Base-by-base conservation (phyloP, 2,113 vertebrate genomes). In the Hippopotamus amphibius region DNA sequence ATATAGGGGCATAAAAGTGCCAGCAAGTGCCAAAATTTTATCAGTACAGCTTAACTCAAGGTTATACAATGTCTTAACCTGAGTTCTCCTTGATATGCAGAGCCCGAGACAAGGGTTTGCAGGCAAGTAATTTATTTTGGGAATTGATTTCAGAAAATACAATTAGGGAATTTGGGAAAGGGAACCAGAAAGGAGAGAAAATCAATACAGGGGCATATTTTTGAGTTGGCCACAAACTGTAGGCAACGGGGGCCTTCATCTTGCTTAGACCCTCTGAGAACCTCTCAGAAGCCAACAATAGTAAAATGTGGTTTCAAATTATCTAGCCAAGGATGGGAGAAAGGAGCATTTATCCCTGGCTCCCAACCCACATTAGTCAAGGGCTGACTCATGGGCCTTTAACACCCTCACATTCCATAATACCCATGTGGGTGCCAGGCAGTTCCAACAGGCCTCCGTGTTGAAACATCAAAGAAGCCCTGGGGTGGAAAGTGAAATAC, bases 241-340 rank as follows among this genome's bases (percentile, higher is more conserved):
- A 89, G 72, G 59, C 59, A 96, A 93, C 24, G 59, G 43, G 33
- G 26, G 14, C 33, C 21, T 82, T 85, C 95, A 79, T 93, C 66
- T 61, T 77, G n/a, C 46, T 89, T 82, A 92, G 46, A 95, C 16
- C 3, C 10, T 85, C 28, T 77, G 77, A 74, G 53, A 88, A 74
- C 15, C 33, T 76, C 63, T 93, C 85, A 77, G 43, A 93, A 72
- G 48, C 13, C 72, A 96, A 57, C 21, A 61, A 50, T 68, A 85
- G 37, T 71, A 94, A 96, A 95, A 95, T 53, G 37, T n/a, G 79
- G 12, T 68, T 92, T 53, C 79, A 57, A 97, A 74, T 85, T 41
- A 95, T 61, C 15, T 91, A 41, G n/a, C n/a, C 71, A 90, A 90
- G 24, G 12, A 50, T 88, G 22, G 86, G 48, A 84, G 43, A 68